These are phyloP conservation scores for Trilocha varians DNA, from an alignment of 2,888 invertebrate species.

Conservation along the genomic window DNA sequence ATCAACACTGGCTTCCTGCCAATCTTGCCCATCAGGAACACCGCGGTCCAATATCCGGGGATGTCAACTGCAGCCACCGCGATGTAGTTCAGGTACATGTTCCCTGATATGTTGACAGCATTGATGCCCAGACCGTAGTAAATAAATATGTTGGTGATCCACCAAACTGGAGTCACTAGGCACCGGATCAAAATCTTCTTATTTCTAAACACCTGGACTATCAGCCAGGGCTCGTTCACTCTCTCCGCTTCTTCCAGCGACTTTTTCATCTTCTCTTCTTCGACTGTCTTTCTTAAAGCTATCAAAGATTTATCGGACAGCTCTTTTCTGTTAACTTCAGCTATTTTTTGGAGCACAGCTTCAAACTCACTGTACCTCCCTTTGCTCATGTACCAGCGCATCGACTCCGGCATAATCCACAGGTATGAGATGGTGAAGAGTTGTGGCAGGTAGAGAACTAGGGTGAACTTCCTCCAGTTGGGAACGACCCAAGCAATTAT, in stretches of 20 bases:
- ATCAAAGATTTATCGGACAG: slow-evolving; percentile 70
- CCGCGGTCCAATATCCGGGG: slow-evolving; percentile 79
- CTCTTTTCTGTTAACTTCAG: slow-evolving; percentile 74
- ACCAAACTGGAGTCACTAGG: slow-evolving; percentile 71
- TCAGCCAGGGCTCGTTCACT: slow-evolving; percentile 43
- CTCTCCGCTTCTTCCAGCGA: not conserved
- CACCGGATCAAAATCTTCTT: slow-evolving; percentile 41
- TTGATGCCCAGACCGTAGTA: slow-evolving; percentile 82
- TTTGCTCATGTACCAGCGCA: slow-evolving; percentile 84
- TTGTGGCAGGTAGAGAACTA: slow-evolving; percentile 80
- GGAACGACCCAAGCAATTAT: slow-evolving; percentile 79
- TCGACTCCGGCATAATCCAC: slow-evolving; percentile 82
- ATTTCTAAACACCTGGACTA: slow-evolving; percentile 39
- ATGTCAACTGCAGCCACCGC: slow-evolving; percentile 78
- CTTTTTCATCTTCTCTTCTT: slow-evolving; percentile 34
- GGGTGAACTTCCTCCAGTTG: slow-evolving; percentile 79
- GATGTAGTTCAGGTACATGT: slow-evolving; percentile 79
- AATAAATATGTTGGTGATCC: slow-evolving; percentile 79
- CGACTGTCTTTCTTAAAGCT: slow-evolving; percentile 45
- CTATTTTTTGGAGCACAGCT: slow-evolving; percentile 74
- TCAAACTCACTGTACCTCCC: slow-evolving; percentile 78
- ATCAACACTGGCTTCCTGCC: slow-evolving; percentile 77
- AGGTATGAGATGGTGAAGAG: slow-evolving; percentile 78
- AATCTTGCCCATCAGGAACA: slow-evolving; percentile 74
- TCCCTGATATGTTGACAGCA: slow-evolving; percentile 77